Evolutionary conservation across 1,140 invertebrate species (phyloP).

Genomic region (Drosophila prosaltans): DNA sequence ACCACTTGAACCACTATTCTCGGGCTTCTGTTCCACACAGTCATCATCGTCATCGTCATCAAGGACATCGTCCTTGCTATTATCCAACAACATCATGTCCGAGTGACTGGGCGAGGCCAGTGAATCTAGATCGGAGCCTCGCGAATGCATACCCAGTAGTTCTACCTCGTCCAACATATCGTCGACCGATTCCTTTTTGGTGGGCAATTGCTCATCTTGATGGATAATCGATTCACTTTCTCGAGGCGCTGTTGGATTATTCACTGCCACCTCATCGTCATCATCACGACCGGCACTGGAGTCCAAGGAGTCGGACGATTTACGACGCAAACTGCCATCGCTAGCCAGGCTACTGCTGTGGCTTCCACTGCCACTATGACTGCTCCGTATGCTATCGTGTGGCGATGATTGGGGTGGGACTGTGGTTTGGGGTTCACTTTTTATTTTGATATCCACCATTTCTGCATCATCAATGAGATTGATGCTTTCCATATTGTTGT

Average conservation of each 20-base stretch:
- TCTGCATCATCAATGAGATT: constrained; percentile 72
- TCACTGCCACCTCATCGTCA: constrained; percentile 52
- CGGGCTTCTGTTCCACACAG: constrained; percentile 78
- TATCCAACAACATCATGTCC: constrained; percentile 85
- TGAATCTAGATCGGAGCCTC: constrained; percentile 84
- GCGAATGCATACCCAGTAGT: constrained; percentile 71
- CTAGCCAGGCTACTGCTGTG: constrained; percentile 64
- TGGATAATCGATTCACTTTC: constrained; percentile 2
- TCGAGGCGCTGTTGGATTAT: constrained; percentile 12
- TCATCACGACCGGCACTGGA: constrained; percentile 38
- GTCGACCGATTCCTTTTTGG: constrained; percentile 77
- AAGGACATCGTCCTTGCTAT: constrained; percentile 87
- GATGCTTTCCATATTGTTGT: constrained; percentile 79
- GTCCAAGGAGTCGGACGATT: constrained; percentile 74
- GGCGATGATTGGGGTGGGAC: constrained; percentile 51
- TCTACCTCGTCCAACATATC: constrained; percentile 80
- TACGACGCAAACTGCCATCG: constrained; percentile 63
- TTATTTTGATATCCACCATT: constrained; percentile 76
- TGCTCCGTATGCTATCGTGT: constrained; percentile 66
- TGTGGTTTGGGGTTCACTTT: constrained; percentile 67
- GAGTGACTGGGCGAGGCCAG: constrained; percentile 87
- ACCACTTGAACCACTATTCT: constrained; percentile 15
- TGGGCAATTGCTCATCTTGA: constrained; percentile 41
- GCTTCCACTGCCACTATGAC: constrained; percentile 36
- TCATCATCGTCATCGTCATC: constrained; percentile 84